Conservation (phyloP, 2,797 vertebrate genomes). For the Lycodopsis pacificus region DNA sequence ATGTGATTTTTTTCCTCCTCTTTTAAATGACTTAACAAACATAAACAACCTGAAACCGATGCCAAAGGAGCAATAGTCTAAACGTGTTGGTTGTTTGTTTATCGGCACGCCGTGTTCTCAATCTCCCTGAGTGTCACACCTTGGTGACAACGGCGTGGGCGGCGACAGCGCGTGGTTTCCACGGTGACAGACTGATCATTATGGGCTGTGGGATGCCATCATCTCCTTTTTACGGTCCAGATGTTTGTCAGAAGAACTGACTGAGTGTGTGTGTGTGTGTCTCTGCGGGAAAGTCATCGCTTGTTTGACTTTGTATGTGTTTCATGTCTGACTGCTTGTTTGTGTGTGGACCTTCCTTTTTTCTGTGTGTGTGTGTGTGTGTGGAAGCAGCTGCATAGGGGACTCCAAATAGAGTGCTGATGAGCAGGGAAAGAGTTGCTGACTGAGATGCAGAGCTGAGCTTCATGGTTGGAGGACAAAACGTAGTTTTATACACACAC, state of each 20-base stretch:
- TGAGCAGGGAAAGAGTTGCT: conserved; percentile 72
- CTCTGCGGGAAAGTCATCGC: conserved; percentile 27
- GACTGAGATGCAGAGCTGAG: conserved; percentile 68
- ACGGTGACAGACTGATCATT: conserved; percentile 72
- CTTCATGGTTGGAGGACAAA: conserved; percentile 62
- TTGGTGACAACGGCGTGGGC: conserved; percentile 49
- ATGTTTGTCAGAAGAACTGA: conserved; percentile 64
- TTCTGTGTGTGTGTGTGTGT: conserved; percentile 13
- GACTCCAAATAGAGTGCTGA: conserved; percentile 73
- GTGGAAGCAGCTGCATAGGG: conserved; percentile 59
- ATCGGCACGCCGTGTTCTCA: conserved; percentile 31
- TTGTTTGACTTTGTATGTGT: conserved; percentile 53
- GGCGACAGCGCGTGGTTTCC: conserved; percentile 57
- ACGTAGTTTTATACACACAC: conserved; percentile 42
- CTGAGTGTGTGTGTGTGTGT: conserved; percentile 31
- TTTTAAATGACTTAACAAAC: conserved; percentile 14
- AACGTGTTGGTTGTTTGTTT: conserved; percentile 42
- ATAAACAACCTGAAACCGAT: not conserved
- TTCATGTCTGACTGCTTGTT: conserved; percentile 29
- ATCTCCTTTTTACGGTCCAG: conserved; percentile 73
- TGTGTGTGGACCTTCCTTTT: conserved; percentile 21
- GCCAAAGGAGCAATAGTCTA: not conserved
- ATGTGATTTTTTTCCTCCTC: not conserved
- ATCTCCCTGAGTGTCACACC: conserved; percentile 51
- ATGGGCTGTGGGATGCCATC: conserved; percentile 70